Conservation (phyloP, 2,888 invertebrate genomes). For the Drosophila mimica region DNA sequence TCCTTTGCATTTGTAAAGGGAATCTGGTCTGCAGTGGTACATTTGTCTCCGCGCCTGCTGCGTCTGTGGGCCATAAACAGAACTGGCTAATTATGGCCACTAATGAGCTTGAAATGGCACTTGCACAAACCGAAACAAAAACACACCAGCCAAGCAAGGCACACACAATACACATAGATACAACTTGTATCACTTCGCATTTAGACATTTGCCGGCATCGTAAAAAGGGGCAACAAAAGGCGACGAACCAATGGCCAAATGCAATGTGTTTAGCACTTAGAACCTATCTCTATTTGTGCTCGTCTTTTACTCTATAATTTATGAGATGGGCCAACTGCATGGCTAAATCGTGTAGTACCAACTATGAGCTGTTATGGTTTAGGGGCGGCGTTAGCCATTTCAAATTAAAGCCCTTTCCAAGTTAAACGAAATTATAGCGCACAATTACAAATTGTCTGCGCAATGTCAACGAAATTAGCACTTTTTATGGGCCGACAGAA, state of each 20-base stretch:
- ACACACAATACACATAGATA: conserved; percentile 1
- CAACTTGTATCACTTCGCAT: conserved; percentile 32
- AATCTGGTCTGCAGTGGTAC: conserved; percentile 30
- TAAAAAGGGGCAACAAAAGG: conserved; percentile 33
- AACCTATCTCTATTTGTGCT: conserved; percentile 7
- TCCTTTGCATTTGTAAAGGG: conserved; percentile 4
- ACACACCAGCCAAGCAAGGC: conserved; percentile 14
- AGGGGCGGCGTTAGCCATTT: conserved; percentile 40
- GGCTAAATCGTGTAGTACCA: conserved; percentile 29
- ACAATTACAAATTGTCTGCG: conserved; percentile 67
- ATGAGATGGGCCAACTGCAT: conserved; percentile 51
- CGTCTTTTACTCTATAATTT: conserved; percentile 32
- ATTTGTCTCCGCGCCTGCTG: conserved; percentile 53
- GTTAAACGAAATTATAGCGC: conserved; percentile 34
- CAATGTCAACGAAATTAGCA: conserved; percentile 68
- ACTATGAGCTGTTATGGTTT: conserved; percentile 21
- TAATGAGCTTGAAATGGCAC: conserved; percentile 81
- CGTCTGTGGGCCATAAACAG: conserved; percentile 76
- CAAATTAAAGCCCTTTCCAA: conserved; percentile 35
- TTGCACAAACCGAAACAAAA: conserved; percentile 54
- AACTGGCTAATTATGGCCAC: conserved; percentile 77
- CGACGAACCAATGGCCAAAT: conserved; percentile 46
- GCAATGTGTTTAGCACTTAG: conserved; percentile 36
- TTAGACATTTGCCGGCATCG: conserved; percentile 51
- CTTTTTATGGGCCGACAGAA: conserved; percentile 55